Conservation (phyloP, 2,797 vertebrate genomes). For the Atherinosoma microstoma region DNA sequence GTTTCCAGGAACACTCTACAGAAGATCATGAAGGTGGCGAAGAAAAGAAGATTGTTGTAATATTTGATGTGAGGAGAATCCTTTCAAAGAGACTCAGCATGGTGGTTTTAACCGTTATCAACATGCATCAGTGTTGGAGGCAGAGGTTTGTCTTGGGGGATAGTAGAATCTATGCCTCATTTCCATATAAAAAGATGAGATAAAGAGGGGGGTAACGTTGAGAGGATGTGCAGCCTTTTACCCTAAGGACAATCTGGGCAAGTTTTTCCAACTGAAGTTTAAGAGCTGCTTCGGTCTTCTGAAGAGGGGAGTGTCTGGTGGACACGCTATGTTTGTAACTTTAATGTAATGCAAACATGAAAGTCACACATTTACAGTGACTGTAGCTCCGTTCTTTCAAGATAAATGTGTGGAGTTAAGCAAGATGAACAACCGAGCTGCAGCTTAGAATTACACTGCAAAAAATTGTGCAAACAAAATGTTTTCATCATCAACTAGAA, state of each 20-base stretch:
- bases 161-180: conserved; percentile 22
- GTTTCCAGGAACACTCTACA: conserved; percentile 10
- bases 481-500: background rate
- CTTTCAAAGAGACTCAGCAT: conserved; percentile 13
- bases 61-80: conserved; percentile 12
- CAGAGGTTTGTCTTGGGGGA: conserved; percentile 6
- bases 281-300: background rate
- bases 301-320: background rate
- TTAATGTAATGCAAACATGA: background rate
- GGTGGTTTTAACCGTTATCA: conserved; percentile 39
- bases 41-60: conserved; percentile 19
- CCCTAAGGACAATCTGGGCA: background rate
- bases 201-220: background rate
- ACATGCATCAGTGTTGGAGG: conserved; percentile 1
- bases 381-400: background rate
- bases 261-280: background rate
- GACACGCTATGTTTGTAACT: background rate
- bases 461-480: background rate
- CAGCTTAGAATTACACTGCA: background rate
- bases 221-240: background rate
- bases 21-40: conserved; percentile 10
- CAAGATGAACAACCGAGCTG: background rate
- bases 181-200: conserved; percentile 34
- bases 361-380: background rate
- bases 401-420: background rate